Evolutionary conservation across 2,888 invertebrate species (phyloP).

Genomic region (Abrostola tripartita): DNA sequence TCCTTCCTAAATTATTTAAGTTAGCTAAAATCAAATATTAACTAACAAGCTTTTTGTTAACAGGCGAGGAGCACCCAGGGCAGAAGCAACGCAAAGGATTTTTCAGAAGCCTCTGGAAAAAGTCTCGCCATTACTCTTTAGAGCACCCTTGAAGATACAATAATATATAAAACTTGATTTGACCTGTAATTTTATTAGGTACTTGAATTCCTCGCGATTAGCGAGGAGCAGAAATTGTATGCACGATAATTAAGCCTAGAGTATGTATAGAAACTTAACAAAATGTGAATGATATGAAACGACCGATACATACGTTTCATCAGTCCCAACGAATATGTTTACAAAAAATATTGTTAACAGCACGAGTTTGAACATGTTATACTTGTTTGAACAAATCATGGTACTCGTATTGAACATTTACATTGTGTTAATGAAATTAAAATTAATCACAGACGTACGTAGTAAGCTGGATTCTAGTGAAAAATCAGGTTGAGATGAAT

Average conservation of each 20-base stretch:
- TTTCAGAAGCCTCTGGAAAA: constrained; percentile 96
- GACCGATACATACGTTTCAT: constrained; percentile 15
- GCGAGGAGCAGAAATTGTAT: constrained; percentile 32
- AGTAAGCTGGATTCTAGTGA: constrained; percentile 9
- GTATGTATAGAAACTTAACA: constrained; percentile 27
- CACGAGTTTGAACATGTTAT: constrained; percentile 6
- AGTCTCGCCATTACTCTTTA: constrained; percentile 95
- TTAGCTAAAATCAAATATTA: too few relatives aligned
- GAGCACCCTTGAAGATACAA: constrained; percentile 92
- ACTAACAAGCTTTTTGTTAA: constrained; percentile 60
- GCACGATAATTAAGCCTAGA: constrained; percentile 22
- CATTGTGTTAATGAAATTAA: constrained; percentile 26
- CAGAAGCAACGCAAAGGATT: constrained; percentile 95
- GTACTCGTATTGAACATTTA: constrained; percentile 37
- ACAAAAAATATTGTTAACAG: constrained; percentile 43
- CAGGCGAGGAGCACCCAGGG: constrained; percentile 90
- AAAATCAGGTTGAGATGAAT: constrained; percentile 3
- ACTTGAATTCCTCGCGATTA: constrained; percentile 23
- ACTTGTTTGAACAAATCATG: constrained; percentile 23
- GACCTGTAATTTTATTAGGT: constrained; percentile 18
- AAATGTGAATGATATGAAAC: constrained; percentile 22
- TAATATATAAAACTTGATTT: constrained; percentile 22
- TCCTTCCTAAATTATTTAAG: too few relatives aligned
- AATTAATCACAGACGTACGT: constrained; percentile 15
- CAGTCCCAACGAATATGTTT: constrained; percentile 27